Conservation (phyloP, 2,113 vertebrate species). For the Brachyistius frenatus region DNA sequence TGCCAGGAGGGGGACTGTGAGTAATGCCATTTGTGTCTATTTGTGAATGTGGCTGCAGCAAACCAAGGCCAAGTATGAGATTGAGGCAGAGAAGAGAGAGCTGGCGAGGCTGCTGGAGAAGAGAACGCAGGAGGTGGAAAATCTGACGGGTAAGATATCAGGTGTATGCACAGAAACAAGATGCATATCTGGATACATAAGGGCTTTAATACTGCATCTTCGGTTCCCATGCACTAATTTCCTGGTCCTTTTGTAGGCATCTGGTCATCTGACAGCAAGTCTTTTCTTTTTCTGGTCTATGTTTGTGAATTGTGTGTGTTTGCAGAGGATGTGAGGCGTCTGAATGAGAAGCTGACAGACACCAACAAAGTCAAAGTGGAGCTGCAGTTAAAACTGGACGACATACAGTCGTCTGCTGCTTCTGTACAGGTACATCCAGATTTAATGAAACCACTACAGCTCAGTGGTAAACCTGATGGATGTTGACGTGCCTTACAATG, state of each 20-base stretch:
- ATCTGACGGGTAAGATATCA: slow-evolving; percentile 87
- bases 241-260: background rate
- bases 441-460: background rate
- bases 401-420: slow-evolving; percentile 91
- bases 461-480: background rate
- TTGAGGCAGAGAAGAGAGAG: slow-evolving; percentile 95
- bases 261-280: background rate
- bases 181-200: background rate
- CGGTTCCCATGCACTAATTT: too few relatives aligned
- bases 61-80: slow-evolving; percentile 91
- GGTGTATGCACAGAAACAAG: background rate
- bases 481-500: background rate
- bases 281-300: background rate
- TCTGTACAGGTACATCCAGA: slow-evolving; percentile 87
- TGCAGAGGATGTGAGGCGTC: slow-evolving; percentile 91
- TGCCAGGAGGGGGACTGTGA: too few relatives aligned
- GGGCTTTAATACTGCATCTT: background rate
- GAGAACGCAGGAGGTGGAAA: slow-evolving; percentile 92
- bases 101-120: slow-evolving; percentile 92
- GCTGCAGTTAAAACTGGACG: slow-evolving; percentile 94
- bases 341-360: slow-evolving; percentile 92
- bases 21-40: slow-evolving; percentile 1
- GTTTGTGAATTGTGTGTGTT: slow-evolving; percentile 1
- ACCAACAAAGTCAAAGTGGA: slow-evolving; percentile 90
- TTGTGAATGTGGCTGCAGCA: slow-evolving; percentile 38